phyloP scores from a whole-genome alignment of 2,888 invertebrate genomes.

The Monochamus alternatus region DNA sequence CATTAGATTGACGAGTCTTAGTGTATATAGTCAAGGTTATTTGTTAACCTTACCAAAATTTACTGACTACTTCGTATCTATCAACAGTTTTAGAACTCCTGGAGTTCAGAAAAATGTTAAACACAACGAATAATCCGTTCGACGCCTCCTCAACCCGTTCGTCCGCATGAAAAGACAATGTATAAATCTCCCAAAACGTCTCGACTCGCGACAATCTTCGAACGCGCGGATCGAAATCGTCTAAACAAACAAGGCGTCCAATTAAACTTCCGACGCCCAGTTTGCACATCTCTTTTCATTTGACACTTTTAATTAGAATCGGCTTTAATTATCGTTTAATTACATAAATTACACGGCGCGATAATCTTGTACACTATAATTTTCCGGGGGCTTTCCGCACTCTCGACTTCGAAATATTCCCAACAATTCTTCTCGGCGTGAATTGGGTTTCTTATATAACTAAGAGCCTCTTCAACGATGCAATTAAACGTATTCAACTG shows the following conservation, averaged over 20 bases:
- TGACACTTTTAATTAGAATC: conserved; percentile 60
- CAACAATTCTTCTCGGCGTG: conserved; percentile 25
- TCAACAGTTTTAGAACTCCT: neutral
- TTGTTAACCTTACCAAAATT: neutral
- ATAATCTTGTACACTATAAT: conserved; percentile 52
- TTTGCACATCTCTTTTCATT: conserved; percentile 58
- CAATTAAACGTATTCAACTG: conserved; percentile 24
- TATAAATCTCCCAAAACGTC: conserved; percentile 20
- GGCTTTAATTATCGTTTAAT: conserved; percentile 61
- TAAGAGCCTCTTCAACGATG: conserved; percentile 32
- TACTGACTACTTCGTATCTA: neutral
- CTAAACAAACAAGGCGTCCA: conserved; percentile 43
- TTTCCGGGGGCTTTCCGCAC: conserved; percentile 48
- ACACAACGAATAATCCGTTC: conserved; percentile 14
- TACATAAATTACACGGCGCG: conserved; percentile 55
- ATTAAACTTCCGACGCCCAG: conserved; percentile 57
- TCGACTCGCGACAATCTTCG: conserved; percentile 43
- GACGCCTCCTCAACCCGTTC: neutral
- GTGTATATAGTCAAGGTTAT: too few species aligned
- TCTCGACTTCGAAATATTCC: conserved; percentile 22
- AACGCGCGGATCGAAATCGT: conserved; percentile 43
- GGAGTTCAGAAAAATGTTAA: neutral
- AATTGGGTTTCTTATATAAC: conserved; percentile 38
- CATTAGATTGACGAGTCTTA: too few species aligned
- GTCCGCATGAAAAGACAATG: conserved; percentile 18